Evolutionary conservation across 2,113 vertebrate genomes (phyloP), one percentile per base, ranked within the genome.

Genomic region (Synchiropus splendidus): DNA sequence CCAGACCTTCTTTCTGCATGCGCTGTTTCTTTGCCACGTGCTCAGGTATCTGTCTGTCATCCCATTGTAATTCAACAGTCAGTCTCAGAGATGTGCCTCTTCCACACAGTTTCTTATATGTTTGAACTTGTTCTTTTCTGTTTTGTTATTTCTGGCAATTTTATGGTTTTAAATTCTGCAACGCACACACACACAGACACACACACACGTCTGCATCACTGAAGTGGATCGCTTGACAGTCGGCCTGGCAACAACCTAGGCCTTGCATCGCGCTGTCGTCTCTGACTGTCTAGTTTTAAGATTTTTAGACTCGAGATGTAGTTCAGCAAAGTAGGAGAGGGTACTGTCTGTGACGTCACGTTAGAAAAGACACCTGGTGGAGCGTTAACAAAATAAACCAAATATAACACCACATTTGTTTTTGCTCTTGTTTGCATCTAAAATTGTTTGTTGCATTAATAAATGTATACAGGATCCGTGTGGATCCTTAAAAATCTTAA

Each of bases 371-470:
- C 70, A 70, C 66, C 66, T 68, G 79, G 77, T 83, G 83, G 72
- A 72, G 72, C 53, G 53, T 54, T 74, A 65, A 74, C 60, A 42
- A 64, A 86, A 87, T 86, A 87, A 85, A 86, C 81, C 79, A 85
- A 84, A 86, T 84, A 67, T 74, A 52, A 56, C 61, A 69, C 64
- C 1, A n/a, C n/a, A n/a, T n/a, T n/a, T n/a, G n/a, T n/a, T n/a
- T n/a, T n/a, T n/a, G n/a, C n/a, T n/a, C n/a, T n/a, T n/a, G n/a
- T n/a, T n/a, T n/a, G n/a, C n/a, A n/a, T n/a, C n/a, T n/a, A n/a
- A n/a, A n/a, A n/a, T n/a, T n/a, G n/a, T n/a, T n/a, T n/a, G n/a
- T n/a, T n/a, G n/a, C n/a, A n/a, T n/a, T n/a, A n/a, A n/a, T n/a
- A n/a, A n/a, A n/a, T n/a, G n/a, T n/a, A n/a, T n/a, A n/a, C n/a